Conservation (phyloP, 2,888 invertebrate species). For the Sinotaia quadrata region DNA sequence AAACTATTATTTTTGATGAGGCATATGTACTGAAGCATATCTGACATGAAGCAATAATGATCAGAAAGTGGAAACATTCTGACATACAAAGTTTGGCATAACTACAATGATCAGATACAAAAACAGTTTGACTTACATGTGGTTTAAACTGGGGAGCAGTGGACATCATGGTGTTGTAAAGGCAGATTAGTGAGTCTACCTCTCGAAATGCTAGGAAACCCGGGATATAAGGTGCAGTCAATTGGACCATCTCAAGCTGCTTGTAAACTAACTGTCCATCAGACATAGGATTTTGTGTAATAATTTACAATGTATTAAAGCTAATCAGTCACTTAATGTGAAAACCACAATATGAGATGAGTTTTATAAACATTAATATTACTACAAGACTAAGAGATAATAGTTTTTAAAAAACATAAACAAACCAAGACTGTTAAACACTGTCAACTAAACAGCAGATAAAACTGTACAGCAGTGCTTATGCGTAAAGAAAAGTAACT, state of each 20-base stretch:
- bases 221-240: slow-evolving; percentile 73
- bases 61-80: neutral
- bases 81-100: neutral
- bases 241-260: slow-evolving; percentile 66
- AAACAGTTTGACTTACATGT: slow-evolving; percentile 58
- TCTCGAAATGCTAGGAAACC: slow-evolving; percentile 74
- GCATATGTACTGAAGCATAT: neutral
- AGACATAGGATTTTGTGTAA: neutral
- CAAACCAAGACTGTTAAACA: no score
- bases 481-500: no score
- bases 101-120: no score
- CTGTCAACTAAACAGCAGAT: no score
- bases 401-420: no score
- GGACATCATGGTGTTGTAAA: slow-evolving; percentile 54
- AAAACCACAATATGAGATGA: no score
- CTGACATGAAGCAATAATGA: neutral
- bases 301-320: no score
- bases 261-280: slow-evolving; percentile 67
- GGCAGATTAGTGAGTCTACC: slow-evolving; percentile 64
- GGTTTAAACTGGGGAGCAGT: slow-evolving; percentile 66
- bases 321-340: no score
- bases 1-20: no score
- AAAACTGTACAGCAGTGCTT: no score
- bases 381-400: no score
- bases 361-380: no score